phyloP scores from a whole-genome alignment of 1,140 invertebrate species.

The Trachymyrmex septentrionalis region DNA sequence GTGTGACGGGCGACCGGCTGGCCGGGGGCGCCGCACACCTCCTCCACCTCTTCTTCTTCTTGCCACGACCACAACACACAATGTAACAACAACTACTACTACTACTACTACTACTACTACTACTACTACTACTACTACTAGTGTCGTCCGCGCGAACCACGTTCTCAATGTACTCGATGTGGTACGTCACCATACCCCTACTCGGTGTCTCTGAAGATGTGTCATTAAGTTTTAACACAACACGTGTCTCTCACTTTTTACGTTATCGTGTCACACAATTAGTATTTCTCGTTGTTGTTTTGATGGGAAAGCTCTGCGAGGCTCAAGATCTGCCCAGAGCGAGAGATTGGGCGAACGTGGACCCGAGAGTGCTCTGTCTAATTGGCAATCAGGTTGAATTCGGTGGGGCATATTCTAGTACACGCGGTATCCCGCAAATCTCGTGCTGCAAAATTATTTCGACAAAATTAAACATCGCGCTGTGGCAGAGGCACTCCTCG shows the following conservation, averaged over 20 bases:
- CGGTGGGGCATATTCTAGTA: neutral
- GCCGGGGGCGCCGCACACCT: constrained; percentile 87
- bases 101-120: constrained; percentile 83
- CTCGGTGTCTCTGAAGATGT: constrained; percentile 84
- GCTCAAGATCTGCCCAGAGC: constrained; percentile 43
- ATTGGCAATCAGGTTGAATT: constrained; percentile 6
- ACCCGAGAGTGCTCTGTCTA: constrained; percentile 62
- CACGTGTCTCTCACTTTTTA: constrained; percentile 74
- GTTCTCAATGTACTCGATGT: constrained; percentile 85
- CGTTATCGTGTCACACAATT: constrained; percentile 80
- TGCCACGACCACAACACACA: constrained; percentile 85
- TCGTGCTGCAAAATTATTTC: constrained; percentile 40
- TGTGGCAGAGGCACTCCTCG: constrained; percentile 72
- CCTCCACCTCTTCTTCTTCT: constrained; percentile 85
- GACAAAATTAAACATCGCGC: constrained; percentile 17
- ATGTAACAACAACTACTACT: constrained; percentile 85
- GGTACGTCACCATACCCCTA: constrained; percentile 86
- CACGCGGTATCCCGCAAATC: neutral
- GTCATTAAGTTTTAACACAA: constrained; percentile 79
- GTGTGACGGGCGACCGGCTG: constrained; percentile 87
- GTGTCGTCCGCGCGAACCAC: constrained; percentile 84
- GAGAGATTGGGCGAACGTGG: constrained; percentile 57
- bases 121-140: constrained; percentile 83
- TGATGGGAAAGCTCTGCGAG: constrained; percentile 70
- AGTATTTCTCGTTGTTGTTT: constrained; percentile 79